A percentile compares a stretch with the other conserved stretches of the same genome.
Conservation (phyloP, 2,113 vertebrate genomes). For the Gallinago media region DNA sequence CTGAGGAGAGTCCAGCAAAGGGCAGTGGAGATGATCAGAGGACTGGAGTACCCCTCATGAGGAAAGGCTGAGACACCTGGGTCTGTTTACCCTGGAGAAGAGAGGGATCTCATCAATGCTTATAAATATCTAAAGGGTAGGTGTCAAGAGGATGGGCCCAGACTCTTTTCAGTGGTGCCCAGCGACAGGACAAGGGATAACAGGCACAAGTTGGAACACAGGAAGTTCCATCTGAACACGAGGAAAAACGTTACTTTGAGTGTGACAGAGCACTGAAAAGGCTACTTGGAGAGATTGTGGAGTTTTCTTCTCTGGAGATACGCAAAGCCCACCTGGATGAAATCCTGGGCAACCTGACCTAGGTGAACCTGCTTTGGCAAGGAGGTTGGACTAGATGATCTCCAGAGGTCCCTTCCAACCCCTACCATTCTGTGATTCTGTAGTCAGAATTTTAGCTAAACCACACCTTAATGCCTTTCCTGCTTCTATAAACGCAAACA, state of each 20-base stretch:
- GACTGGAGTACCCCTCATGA: not conserved
- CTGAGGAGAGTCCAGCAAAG: not conserved
- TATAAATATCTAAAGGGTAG: not conserved
- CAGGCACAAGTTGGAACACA: not conserved
- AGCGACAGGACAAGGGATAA: not conserved
- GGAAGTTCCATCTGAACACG: not conserved
- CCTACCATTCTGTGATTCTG: not conserved
- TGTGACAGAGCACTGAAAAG: not conserved
- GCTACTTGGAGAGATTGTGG: not conserved
- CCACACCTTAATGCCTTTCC: not conserved
- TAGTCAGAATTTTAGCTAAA: not conserved
- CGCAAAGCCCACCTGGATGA: not conserved
- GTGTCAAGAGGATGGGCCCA: not conserved
- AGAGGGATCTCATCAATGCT: not conserved
- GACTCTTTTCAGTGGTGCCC: not conserved
- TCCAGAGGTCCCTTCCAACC: not conserved
- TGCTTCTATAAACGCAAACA: not conserved
- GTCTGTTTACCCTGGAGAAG: not conserved
- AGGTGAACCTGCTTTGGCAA: not conserved
- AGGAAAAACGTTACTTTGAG: not conserved
- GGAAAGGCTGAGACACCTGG: not conserved
- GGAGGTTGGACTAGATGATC: not conserved
- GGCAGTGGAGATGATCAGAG: not conserved
- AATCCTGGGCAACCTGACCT: not conserved
- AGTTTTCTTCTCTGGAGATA: not conserved